A percentile compares a stretch with the other conserved stretches of the same genome.
Evolutionary conservation across 2,113 vertebrate species (phyloP).

Genomic region (Ploceus nigricollis): DNA sequence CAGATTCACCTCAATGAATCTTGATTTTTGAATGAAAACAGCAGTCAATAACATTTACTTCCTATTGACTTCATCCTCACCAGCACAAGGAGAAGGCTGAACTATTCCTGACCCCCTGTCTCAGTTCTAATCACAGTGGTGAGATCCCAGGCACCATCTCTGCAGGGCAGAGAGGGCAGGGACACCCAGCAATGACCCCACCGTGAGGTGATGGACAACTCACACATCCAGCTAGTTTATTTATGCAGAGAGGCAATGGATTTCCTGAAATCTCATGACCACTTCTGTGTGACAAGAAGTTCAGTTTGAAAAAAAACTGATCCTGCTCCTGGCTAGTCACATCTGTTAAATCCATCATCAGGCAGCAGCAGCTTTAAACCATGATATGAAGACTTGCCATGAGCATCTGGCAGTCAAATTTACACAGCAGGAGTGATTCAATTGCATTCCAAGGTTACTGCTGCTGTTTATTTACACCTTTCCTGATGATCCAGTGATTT

Average conservation of each 20-base stretch:
- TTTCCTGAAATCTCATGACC: not conserved
- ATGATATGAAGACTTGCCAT: not conserved
- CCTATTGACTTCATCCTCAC: constrained; percentile 44
- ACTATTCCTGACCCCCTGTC: constrained; percentile 44
- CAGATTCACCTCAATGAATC: constrained; percentile 61
- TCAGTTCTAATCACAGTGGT: not conserved
- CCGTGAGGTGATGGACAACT: not conserved
- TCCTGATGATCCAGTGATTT: not conserved
- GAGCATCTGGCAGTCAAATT: not conserved
- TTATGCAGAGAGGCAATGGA: not conserved
- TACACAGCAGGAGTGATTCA: not conserved
- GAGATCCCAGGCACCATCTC: not conserved
- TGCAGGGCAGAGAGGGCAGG: not conserved
- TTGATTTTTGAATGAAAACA: constrained; percentile 64
- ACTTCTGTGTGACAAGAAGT: not conserved
- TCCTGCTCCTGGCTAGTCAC: not conserved
- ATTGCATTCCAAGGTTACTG: not conserved
- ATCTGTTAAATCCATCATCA: not conserved
- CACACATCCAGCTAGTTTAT: not conserved
- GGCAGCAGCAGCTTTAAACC: not conserved
- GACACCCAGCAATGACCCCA: not conserved
- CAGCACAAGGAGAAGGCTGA: constrained; percentile 32
- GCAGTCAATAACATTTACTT: constrained; percentile 65
- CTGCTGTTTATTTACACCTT: not conserved
- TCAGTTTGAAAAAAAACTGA: not conserved